Percentiles rank a stretch among this genome's conserved stretches.
Conservation (phyloP, 1,140 invertebrate genomes). For the Drosophila takahashii region DNA sequence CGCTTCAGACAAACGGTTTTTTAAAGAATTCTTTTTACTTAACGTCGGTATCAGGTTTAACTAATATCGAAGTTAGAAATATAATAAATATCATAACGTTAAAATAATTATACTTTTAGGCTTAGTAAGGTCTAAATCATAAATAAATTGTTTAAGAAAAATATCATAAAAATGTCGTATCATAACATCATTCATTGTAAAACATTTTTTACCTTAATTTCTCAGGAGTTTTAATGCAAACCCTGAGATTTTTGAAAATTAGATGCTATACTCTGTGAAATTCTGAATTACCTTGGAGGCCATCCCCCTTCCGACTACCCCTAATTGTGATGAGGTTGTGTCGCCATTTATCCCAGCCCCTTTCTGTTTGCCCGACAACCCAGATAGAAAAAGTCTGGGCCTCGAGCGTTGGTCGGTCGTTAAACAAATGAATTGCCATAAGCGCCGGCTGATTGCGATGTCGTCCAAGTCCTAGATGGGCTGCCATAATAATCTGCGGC, state of each 20-base stretch:
- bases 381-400: slow-evolving; percentile 12
- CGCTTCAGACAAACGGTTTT: too few species aligned
- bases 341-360: slow-evolving; percentile 59
- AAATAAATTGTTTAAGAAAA: too few species aligned
- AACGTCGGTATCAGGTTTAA: background rate
- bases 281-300: background rate
- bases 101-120: too few species aligned
- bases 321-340: slow-evolving; percentile 48
- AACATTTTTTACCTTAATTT: too few species aligned
- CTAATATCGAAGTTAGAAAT: too few species aligned
- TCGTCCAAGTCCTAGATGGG: slow-evolving; percentile 80
- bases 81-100: too few species aligned
- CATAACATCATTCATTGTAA: too few species aligned
- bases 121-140: too few species aligned
- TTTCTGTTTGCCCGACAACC: background rate
- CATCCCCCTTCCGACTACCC: slow-evolving; percentile 6
- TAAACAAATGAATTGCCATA: slow-evolving; percentile 85
- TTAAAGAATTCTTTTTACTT: too few species aligned
- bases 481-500: slow-evolving; percentile 32
- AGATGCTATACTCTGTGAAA: background rate
- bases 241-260: background rate
- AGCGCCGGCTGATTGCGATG: slow-evolving; percentile 79
- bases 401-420: slow-evolving; percentile 67
- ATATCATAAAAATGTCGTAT: too few species aligned
- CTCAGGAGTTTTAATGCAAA: background rate